These are phyloP conservation scores for Cantharis nigra DNA, from an alignment of 2,888 invertebrate species.

Conservation along the genomic window DNA sequence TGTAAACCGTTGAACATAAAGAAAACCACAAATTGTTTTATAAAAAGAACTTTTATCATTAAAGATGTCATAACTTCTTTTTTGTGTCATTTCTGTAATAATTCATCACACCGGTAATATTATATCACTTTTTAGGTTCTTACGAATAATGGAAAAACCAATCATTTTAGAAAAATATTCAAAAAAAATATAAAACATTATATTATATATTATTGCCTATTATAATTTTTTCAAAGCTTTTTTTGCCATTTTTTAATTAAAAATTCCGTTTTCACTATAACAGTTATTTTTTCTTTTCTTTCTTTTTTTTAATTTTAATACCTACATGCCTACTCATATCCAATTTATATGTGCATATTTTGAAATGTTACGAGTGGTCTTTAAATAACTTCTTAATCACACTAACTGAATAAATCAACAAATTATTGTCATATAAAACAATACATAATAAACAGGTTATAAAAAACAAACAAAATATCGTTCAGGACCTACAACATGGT, in stretches of 20 bases:
- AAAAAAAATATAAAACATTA: background rate
- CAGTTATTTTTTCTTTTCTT: background rate
- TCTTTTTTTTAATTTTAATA: no score
- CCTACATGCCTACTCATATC: background rate
- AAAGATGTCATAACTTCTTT: background rate
- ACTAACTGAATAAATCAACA: background rate
- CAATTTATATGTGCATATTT: background rate
- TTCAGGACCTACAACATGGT: background rate
- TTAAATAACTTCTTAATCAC: background rate
- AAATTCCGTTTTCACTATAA: background rate
- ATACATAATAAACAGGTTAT: background rate
- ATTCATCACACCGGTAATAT: background rate
- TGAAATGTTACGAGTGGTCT: background rate
- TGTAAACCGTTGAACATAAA: background rate
- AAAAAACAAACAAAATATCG: background rate
- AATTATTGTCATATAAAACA: background rate
- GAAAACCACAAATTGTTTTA: background rate
- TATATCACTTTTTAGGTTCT: background rate
- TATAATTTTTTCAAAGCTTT: background rate
- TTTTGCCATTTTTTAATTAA: background rate
- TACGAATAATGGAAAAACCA: background rate
- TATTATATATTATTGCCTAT: background rate
- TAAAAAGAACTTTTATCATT: background rate
- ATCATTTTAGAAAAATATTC: background rate
- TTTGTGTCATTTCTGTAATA: background rate